Evolutionary conservation across 2,113 vertebrate genomes (phyloP).

Genomic region (Serilophus lunatus): DNA sequence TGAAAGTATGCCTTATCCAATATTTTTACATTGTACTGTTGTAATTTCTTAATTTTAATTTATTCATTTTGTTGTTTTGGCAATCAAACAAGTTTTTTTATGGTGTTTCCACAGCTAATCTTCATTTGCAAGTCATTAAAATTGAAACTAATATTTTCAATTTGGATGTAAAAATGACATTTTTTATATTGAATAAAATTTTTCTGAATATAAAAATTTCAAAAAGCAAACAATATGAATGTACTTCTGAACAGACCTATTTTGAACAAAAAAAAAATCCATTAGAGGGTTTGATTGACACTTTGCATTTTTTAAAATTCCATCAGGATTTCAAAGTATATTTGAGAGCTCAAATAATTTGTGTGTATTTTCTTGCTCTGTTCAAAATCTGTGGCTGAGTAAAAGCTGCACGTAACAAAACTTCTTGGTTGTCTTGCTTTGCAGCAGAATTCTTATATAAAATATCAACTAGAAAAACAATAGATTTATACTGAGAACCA

Average conservation of each 20-base stretch:
- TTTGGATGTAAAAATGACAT: neutral
- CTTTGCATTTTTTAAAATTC: neutral
- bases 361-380: neutral
- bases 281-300: neutral
- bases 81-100: neutral
- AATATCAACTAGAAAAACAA: neutral
- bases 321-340: neutral
- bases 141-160: neutral
- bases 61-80: neutral
- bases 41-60: neutral
- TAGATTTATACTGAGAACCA: neutral
- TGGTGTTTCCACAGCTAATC: neutral
- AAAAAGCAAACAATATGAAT: neutral
- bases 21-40: neutral
- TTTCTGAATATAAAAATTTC: neutral
- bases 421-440: neutral
- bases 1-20: neutral
- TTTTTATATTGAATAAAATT: neutral
- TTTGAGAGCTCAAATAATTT: neutral
- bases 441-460: neutral
- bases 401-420: neutral
- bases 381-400: neutral
- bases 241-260: neutral
- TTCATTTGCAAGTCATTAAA: neutral
- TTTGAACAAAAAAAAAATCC: neutral